A percentile compares a stretch with the other conserved stretches of the same genome.
These are phyloP conservation scores for Cromileptes altivelis DNA, from an alignment of 2,113 vertebrate genomes.

Conservation along the genomic window DNA sequence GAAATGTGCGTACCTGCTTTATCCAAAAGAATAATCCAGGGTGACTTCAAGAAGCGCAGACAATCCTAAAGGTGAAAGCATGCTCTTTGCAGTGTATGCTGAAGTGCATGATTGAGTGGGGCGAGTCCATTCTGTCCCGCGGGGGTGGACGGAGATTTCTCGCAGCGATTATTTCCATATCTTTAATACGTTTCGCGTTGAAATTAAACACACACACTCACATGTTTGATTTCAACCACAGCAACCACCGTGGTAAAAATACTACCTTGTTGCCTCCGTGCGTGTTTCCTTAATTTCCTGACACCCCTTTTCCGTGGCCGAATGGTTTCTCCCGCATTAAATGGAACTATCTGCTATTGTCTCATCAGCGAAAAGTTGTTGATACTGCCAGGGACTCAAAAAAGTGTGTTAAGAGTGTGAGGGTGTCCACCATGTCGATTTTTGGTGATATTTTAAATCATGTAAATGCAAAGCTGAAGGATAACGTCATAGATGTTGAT, in stretches of 20 bases:
- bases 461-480: neutral
- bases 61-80: constrained; percentile 88
- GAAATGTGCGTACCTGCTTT: constrained; percentile 77
- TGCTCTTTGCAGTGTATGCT: constrained; percentile 84
- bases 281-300: constrained; percentile 17
- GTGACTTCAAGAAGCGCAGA: constrained; percentile 80
- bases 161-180: fast-evolving
- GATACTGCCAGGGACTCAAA: constrained; percentile 75
- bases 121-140: constrained; percentile 76
- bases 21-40: constrained; percentile 74
- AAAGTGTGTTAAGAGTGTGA: constrained; percentile 44
- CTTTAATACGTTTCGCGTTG: fast-evolving
- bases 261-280: fast-evolving
- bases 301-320: constrained; percentile 50
- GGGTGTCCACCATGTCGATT: no score
- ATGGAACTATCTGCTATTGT: constrained; percentile 91
- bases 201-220: fast-evolving
- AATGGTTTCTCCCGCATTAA: constrained; percentile 86
- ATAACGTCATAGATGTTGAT: neutral
- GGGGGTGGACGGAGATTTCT: constrained; percentile 14
- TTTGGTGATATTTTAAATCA: neutral
- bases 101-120: constrained; percentile 88
- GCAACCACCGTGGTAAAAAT: fast-evolving
- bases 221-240: fast-evolving
- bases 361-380: constrained; percentile 92